Evolutionary conservation across 2,113 vertebrate species (phyloP).

Genomic region (Ictidomys tridecemlineatus): DNA sequence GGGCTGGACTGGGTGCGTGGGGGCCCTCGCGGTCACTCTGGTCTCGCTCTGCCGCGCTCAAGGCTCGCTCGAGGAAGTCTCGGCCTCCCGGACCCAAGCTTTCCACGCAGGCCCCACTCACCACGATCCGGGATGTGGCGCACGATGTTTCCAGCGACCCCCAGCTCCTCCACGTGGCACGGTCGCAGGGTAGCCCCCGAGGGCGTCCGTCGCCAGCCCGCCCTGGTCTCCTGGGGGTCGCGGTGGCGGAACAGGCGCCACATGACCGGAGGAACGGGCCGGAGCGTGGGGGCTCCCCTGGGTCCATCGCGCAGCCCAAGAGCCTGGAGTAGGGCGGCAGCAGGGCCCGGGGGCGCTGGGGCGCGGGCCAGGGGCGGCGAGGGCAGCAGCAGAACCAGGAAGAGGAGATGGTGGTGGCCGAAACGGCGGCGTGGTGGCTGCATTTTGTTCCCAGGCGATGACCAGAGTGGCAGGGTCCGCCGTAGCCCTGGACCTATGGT

Average conservation of each 20-base stretch:
- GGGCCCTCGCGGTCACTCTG: neutral
- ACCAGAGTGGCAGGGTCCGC: neutral
- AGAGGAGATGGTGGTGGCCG: neutral
- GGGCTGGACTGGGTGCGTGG: neutral
- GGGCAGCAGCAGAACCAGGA: slow-evolving; percentile 59
- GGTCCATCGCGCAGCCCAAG: slow-evolving; percentile 89
- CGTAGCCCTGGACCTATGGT: neutral
- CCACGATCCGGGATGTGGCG: slow-evolving; percentile 93
- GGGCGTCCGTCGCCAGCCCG: neutral
- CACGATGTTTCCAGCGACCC: slow-evolving; percentile 94
- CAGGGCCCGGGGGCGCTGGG: neutral
- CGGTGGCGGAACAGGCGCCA: slow-evolving; percentile 92
- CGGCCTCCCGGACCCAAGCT: no score
- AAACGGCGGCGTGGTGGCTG: neutral
- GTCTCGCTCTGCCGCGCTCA: neutral
- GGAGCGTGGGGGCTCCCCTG: slow-evolving; percentile 52
- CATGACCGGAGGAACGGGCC: slow-evolving; percentile 90
- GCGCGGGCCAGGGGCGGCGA: neutral
- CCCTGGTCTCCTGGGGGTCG: slow-evolving; percentile 68
- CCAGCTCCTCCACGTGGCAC: slow-evolving; percentile 92
- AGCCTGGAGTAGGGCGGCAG: slow-evolving; percentile 75
- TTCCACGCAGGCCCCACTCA: slow-evolving; percentile 78
- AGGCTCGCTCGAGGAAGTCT: neutral
- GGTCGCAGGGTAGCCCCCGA: neutral
- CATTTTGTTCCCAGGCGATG: slow-evolving; percentile 62